phyloP scores from a whole-genome alignment of 2,797 vertebrate species.

The Myotis pilosus region DNA sequence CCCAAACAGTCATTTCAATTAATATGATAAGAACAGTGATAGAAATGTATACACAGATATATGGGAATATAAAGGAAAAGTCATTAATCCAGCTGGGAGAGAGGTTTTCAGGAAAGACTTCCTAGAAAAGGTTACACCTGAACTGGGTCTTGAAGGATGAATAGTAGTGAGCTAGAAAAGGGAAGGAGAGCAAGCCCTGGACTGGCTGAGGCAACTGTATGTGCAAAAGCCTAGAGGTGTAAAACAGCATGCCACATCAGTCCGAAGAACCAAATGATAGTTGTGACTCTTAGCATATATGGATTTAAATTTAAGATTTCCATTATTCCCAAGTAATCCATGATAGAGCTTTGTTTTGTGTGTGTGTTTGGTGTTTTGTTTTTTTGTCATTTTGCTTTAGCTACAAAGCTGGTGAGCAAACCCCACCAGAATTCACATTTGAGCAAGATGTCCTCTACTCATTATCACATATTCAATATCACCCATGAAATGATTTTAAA shows the following conservation, averaged over 20 bases:
- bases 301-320: neutral
- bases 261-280: neutral
- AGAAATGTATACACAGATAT: neutral
- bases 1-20: neutral
- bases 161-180: neutral
- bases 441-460: neutral
- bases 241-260: neutral
- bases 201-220: neutral
- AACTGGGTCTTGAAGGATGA: neutral
- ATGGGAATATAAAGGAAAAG: neutral
- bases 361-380: neutral
- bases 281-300: neutral
- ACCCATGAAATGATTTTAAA: neutral
- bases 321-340: neutral
- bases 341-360: neutral
- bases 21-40: neutral
- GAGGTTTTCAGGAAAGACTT: neutral
- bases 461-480: neutral
- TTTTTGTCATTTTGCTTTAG: neutral
- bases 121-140: neutral
- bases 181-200: neutral
- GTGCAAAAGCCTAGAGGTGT: neutral
- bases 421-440: neutral
- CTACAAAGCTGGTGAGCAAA: neutral
- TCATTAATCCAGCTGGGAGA: neutral